These are phyloP conservation scores for Pseudotriccus pelzelni DNA, from an alignment of 2,797 vertebrate genomes.

Conservation along the genomic window DNA sequence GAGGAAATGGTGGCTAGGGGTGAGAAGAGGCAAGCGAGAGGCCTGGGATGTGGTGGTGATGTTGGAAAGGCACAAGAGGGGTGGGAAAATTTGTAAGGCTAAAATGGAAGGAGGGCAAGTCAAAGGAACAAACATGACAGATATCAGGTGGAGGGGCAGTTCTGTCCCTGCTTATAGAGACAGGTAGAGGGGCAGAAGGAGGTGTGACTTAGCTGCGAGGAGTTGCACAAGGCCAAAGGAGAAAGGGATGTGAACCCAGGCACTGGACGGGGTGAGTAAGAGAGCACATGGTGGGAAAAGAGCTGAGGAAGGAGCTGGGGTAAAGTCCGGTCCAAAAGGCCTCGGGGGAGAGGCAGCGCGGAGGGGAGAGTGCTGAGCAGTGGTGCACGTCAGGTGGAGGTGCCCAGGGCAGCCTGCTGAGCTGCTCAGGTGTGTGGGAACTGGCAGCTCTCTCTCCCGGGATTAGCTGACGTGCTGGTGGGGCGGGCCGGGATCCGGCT, in stretches of 20 bases:
- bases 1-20: not conserved
- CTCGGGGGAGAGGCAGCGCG: not conserved
- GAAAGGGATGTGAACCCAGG: not conserved
- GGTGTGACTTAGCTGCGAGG: not conserved
- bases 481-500: slow-evolving; percentile 57
- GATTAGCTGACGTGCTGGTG: slow-evolving; percentile 19
- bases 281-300: not conserved
- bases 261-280: not conserved
- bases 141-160: not conserved
- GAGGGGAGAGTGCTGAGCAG: not conserved
- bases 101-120: not conserved
- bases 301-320: not conserved
- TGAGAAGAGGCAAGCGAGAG: not conserved
- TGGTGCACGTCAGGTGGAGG: not conserved
- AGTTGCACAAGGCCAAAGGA: not conserved
- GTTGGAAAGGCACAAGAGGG: not conserved
- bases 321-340: not conserved
- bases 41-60: not conserved
- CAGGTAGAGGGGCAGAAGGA: not conserved
- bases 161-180: not conserved
- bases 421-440: slow-evolving; percentile 57
- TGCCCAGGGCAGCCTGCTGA: not conserved
- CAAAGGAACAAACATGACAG: not conserved
- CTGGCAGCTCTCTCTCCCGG: not conserved
- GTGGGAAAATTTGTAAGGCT: not conserved